Evolutionary conservation across 2,113 vertebrate species (phyloP).

Genomic region (Xenopus borealis): DNA sequence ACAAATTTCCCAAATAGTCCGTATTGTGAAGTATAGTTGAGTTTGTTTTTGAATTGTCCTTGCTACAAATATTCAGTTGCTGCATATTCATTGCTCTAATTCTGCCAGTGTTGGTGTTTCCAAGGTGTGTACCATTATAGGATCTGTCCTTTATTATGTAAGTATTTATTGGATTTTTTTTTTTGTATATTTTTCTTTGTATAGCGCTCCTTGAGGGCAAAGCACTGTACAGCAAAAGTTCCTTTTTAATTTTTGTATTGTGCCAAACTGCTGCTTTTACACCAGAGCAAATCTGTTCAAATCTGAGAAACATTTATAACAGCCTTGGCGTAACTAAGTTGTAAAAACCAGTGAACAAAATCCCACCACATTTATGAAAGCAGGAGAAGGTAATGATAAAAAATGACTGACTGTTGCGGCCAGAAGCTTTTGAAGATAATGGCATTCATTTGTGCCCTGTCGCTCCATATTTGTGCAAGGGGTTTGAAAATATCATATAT

Average conservation of each 20-base stretch:
- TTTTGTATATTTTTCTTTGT: too few species aligned
- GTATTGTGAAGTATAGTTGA: too few species aligned
- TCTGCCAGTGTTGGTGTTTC: too few species aligned
- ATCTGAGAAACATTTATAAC: slow-evolving; percentile 35
- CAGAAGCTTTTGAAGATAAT: slow-evolving; percentile 6
- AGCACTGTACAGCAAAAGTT: too few species aligned
- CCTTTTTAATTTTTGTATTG: background rate
- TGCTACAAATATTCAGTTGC: too few species aligned
- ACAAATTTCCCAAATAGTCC: too few species aligned
- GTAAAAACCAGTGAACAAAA: slow-evolving; percentile 15
- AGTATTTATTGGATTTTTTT: background rate
- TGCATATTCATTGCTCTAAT: too few species aligned
- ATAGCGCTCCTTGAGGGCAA: too few species aligned
- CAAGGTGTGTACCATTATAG: too few species aligned
- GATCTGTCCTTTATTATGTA: too few species aligned
- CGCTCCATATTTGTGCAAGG: background rate
- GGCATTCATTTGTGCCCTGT: background rate
- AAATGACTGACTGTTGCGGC: slow-evolving; percentile 1
- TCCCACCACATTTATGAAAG: slow-evolving; percentile 26
- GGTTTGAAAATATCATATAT: background rate
- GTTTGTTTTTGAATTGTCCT: too few species aligned
- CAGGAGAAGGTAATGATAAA: slow-evolving; percentile 1
- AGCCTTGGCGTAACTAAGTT: background rate
- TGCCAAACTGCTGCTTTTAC: background rate
- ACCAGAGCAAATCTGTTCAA: slow-evolving; percentile 25